Evolutionary conservation across 2,113 vertebrate species (phyloP).

Genomic region (Paracyprichromis sp.): DNA sequence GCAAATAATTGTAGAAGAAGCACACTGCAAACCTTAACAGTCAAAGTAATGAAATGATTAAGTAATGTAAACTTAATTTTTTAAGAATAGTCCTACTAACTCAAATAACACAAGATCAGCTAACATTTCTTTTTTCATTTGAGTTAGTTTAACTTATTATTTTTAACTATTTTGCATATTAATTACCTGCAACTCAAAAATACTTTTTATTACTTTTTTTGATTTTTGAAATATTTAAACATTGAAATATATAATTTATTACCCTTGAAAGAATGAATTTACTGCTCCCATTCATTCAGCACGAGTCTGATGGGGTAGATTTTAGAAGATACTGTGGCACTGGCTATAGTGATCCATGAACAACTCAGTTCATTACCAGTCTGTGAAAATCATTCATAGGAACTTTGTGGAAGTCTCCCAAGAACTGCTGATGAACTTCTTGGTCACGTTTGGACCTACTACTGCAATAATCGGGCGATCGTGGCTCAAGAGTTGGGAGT

Average conservation of each 20-base stretch:
- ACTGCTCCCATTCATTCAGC: background rate
- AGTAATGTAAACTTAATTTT: background rate
- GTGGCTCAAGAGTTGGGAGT: too few species aligned
- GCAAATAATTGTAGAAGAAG: background rate
- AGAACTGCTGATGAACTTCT: background rate
- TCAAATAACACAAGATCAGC: background rate
- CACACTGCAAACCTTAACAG: background rate
- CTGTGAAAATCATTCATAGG: background rate
- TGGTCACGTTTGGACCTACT: background rate
- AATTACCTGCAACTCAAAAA: background rate
- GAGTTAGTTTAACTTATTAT: background rate
- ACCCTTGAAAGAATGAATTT: background rate
- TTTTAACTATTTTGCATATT: background rate
- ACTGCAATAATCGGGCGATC: background rate
- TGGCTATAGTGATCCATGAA: background rate
- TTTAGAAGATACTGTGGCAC: background rate
- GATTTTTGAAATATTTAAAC: background rate
- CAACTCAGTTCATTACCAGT: background rate
- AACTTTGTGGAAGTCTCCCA: background rate
- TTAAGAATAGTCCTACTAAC: background rate
- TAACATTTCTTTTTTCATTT: rapidly evolving
- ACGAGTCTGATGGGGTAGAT: background rate
- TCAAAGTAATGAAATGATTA: background rate
- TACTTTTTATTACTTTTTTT: background rate
- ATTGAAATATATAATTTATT: background rate